Percentiles rank a stretch among this genome's conserved stretches.
Evolutionary conservation across 1,140 invertebrate species (phyloP).

Genomic region (Chrysopa pallens): DNA sequence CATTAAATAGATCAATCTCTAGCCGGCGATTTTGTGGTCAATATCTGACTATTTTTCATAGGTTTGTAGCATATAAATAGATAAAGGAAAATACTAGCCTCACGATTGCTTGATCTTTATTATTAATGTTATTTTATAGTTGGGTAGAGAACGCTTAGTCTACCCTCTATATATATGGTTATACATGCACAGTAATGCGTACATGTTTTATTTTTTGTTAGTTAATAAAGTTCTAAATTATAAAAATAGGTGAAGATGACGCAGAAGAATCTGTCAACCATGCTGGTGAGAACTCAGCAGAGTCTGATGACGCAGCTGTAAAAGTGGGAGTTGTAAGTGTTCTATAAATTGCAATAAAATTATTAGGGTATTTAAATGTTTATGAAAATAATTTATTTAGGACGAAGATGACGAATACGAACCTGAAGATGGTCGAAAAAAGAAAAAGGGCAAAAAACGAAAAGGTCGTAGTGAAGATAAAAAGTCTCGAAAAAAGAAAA

Average conservation of each 20-base stretch:
- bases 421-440: constrained; percentile 62
- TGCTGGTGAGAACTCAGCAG: constrained; percentile 46
- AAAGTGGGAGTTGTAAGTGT: constrained; percentile 23
- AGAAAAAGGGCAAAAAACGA: constrained; percentile 81
- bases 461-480: constrained; percentile 74
- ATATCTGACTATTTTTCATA: no score
- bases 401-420: constrained; percentile 77
- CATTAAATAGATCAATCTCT: no score
- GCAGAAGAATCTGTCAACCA: constrained; percentile 40
- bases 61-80: no score
- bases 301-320: constrained; percentile 47
- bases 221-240: constrained; percentile 2
- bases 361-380: neutral
- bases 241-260: constrained; percentile 41
- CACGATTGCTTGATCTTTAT: no score
- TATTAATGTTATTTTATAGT: neutral
- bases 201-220: neutral
- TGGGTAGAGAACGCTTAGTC: no score
- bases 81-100: no score
- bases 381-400: constrained; percentile 18
- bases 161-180: neutral
- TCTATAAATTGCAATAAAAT: neutral
- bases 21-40: no score
- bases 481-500: constrained; percentile 82
- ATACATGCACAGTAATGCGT: neutral